A percentile compares a stretch with the other conserved stretches of the same genome.
Conservation (phyloP, 1,140 invertebrate genomes). For the Papilio aristodemus region DNA sequence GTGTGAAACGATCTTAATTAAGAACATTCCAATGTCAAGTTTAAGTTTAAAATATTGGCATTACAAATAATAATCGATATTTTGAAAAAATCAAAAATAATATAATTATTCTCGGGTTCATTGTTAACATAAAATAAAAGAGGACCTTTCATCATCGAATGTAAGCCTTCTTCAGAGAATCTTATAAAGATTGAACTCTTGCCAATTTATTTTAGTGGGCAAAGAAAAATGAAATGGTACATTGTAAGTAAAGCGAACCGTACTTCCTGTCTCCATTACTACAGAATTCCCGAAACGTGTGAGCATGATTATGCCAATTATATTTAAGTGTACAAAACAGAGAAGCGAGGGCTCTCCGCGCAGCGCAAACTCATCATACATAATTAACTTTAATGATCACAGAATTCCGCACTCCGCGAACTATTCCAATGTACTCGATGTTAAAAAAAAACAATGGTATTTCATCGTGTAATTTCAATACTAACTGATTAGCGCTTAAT, state of each 20-base stretch:
- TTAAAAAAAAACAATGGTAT: slow-evolving; percentile 7
- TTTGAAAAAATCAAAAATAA: no score
- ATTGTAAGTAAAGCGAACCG: no score
- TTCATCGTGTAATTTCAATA: not conserved
- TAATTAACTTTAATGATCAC: slow-evolving; percentile 28
- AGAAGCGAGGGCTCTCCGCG: not conserved
- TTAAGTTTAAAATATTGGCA: no score
- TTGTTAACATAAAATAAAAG: no score
- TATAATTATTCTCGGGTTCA: no score
- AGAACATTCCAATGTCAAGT: no score
- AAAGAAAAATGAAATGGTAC: no score
- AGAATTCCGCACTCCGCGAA: not conserved
- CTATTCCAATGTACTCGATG: not conserved
- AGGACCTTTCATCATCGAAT: no score
- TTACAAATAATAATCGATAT: no score
- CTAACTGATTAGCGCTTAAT: not conserved
- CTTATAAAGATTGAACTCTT: no score
- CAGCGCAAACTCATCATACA: slow-evolving; percentile 7
- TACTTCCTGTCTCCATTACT: slow-evolving; percentile 7
- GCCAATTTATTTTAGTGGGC: no score
- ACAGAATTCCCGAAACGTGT: slow-evolving; percentile 27
- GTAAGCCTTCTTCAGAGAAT: no score
- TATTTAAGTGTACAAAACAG: slow-evolving; percentile 30
- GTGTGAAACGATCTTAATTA: not conserved
- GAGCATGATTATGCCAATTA: slow-evolving; percentile 29